phyloP scores from a whole-genome alignment of 2,797 vertebrate genomes.

The Sebastes dallii region DNA sequence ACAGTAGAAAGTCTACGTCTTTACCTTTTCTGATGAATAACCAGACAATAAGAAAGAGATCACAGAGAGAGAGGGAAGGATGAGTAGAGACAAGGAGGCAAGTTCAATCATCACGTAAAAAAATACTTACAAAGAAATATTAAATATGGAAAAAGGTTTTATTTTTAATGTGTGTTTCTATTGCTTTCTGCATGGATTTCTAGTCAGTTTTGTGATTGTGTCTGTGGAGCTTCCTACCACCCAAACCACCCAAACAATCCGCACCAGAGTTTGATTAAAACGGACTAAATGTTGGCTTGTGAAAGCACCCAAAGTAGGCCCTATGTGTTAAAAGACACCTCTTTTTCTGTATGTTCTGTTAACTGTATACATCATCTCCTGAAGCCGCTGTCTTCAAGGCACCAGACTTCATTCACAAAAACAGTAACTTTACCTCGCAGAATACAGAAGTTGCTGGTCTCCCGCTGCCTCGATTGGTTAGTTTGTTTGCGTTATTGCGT shows the following conservation, averaged over 20 bases:
- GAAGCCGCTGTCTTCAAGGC: too few species aligned
- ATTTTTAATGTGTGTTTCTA: neutral
- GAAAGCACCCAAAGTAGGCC: too few species aligned
- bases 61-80: too few species aligned
- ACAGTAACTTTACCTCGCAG: too few species aligned
- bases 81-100: too few species aligned
- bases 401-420: too few species aligned
- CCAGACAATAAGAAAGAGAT: neutral
- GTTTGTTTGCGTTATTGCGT: rapidly evolving
- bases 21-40: neutral
- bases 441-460: too few species aligned
- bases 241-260: too few species aligned
- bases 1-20: neutral
- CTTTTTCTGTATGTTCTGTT: neutral
- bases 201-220: neutral
- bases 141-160: neutral
- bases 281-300: too few species aligned
- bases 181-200: neutral
- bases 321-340: neutral
- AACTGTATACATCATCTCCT: neutral
- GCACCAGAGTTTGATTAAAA: too few species aligned
- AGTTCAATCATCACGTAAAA: neutral
- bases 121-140: neutral
- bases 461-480: too few species aligned
- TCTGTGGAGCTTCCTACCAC: too few species aligned